Evolutionary conservation across 2,888 invertebrate species (phyloP).

Genomic region (Plebejus argus): DNA sequence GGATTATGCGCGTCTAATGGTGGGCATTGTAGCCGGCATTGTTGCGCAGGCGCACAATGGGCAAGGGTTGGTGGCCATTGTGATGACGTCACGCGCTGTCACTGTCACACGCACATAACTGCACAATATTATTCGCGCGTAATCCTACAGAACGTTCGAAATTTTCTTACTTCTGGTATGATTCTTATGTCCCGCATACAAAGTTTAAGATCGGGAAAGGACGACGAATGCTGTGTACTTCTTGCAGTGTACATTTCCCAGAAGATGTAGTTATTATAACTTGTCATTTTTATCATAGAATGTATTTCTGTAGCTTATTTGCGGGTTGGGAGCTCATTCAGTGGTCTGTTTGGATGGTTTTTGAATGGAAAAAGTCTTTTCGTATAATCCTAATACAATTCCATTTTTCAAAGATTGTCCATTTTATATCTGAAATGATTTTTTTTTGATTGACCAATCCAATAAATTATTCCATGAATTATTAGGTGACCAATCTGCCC

Average conservation of each 20-base stretch:
- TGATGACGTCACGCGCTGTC: constrained; percentile 18
- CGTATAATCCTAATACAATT: neutral
- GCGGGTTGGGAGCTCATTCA: constrained; percentile 16
- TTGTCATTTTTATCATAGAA: constrained; percentile 15
- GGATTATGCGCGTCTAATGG: constrained; percentile 25
- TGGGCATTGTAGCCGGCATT: constrained; percentile 18
- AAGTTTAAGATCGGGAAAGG: neutral
- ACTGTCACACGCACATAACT: constrained; percentile 19
- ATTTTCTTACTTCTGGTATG: neutral
- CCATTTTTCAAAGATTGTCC: neutral
- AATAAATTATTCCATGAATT: too few relatives aligned
- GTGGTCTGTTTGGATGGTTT: constrained; percentile 4
- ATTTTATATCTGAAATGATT: neutral
- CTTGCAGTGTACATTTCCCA: neutral
- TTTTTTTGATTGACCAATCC: too few relatives aligned
- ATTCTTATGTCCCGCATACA: neutral
- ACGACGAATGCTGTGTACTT: neutral
- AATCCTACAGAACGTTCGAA: neutral
- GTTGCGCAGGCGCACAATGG: constrained; percentile 4
- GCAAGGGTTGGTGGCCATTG: constrained; percentile 19
- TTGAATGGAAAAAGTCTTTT: neutral
- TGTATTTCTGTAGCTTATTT: constrained; percentile 13
- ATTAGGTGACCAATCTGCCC: too few relatives aligned
- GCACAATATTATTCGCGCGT: constrained; percentile 6
- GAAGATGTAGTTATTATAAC: constrained; percentile 13